These are phyloP conservation scores for Ciconia boyciana DNA, from an alignment of 2,113 vertebrate species.

Conservation along the genomic window DNA sequence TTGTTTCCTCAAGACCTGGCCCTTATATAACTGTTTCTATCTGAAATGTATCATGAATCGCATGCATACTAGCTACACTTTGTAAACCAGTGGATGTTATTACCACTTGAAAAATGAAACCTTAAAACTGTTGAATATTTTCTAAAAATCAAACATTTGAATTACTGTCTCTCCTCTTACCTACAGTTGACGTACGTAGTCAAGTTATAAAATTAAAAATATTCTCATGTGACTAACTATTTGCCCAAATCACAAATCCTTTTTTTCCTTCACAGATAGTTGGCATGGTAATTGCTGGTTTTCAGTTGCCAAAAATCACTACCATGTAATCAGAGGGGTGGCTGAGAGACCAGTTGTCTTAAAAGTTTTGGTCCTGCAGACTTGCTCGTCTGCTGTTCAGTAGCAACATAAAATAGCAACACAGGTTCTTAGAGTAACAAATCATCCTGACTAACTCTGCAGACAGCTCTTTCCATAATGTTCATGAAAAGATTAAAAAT, in stretches of 20 bases:
- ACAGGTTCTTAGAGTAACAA: background rate
- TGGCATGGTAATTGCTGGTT: background rate
- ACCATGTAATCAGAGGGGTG: background rate
- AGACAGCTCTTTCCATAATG: background rate
- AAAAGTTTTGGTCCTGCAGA: background rate
- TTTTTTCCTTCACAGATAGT: background rate
- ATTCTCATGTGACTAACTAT: background rate
- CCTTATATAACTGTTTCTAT: background rate
- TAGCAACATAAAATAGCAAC: background rate
- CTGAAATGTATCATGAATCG: background rate
- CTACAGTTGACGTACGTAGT: background rate
- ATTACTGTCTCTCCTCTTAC: background rate
- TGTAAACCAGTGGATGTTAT: background rate
- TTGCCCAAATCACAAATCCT: background rate
- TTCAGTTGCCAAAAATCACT: background rate
- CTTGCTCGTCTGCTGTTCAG: background rate
- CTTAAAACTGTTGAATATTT: background rate
- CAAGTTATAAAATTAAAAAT: background rate
- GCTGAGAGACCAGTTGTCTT: background rate
- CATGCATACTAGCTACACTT: rapidly evolving
- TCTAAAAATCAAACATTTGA: background rate
- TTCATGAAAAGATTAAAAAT: background rate
- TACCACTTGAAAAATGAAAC: background rate
- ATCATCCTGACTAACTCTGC: background rate
- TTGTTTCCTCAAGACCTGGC: background rate